Percentiles rank a stretch among this genome's conserved stretches.
phyloP scores from a whole-genome alignment of 2,113 vertebrate genomes.

The Rhea americana region DNA sequence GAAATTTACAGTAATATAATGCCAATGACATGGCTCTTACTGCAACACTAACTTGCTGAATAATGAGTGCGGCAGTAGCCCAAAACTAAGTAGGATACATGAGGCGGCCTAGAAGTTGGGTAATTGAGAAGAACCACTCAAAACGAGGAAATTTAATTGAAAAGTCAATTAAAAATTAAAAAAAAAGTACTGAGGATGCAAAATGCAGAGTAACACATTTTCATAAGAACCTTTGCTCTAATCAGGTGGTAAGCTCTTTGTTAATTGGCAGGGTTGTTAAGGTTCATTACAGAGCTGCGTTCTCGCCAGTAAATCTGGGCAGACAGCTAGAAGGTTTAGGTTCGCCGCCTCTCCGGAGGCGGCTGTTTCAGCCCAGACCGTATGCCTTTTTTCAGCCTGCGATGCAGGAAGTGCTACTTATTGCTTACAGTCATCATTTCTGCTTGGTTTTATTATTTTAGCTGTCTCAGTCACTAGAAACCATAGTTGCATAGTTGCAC shows the following conservation, averaged over 20 bases:
- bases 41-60: not conserved
- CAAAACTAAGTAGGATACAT: not conserved
- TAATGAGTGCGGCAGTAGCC: not conserved
- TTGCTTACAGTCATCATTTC: not conserved
- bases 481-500: fast-evolving
- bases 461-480: not conserved
- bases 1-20: not conserved
- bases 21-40: not conserved
- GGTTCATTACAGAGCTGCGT: constrained; percentile 19
- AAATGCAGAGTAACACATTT: not conserved
- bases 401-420: not conserved
- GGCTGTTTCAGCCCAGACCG: not conserved
- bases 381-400: not conserved
- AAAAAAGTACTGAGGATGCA: not conserved
- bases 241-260: not conserved
- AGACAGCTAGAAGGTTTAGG: not conserved
- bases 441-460: not conserved
- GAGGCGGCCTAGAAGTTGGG: not conserved
- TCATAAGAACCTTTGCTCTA: not conserved
- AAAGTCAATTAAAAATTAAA: not conserved
- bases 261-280: constrained; percentile 3
- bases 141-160: not conserved
- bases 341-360: not conserved
- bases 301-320: not conserved
- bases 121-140: not conserved